phyloP scores from a whole-genome alignment of 2,113 vertebrate genomes.

The Agapornis roseicollis region DNA sequence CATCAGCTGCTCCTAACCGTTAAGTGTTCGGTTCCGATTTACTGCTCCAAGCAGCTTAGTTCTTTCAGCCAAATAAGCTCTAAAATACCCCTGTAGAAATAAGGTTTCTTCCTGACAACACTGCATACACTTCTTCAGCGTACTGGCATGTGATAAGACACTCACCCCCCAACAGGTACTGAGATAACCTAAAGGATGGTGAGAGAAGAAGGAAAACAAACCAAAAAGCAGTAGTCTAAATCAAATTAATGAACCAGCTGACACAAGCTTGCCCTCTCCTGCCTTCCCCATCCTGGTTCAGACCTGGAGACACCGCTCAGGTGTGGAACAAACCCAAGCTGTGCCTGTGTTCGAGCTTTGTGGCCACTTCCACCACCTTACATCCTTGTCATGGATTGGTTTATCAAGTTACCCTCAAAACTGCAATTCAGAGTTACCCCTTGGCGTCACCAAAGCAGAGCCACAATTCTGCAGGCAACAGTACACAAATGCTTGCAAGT shows the following conservation, averaged over 20 bases:
- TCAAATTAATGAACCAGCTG: not conserved
- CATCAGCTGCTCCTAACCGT: not conserved
- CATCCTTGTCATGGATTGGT: accelerated
- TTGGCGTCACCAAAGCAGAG: not conserved
- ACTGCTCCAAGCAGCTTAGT: not conserved
- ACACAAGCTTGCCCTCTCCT: not conserved
- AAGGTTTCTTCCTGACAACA: accelerated
- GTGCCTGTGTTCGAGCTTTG: not conserved
- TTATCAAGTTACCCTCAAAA: not conserved
- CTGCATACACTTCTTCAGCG: not conserved
- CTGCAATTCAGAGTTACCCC: not conserved
- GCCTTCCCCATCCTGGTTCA: no score
- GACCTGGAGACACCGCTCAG: not conserved
- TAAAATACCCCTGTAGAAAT: not conserved
- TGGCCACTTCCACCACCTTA: not conserved
- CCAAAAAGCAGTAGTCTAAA: not conserved
- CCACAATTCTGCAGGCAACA: not conserved
- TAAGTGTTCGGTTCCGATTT: accelerated
- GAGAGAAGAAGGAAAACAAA: not conserved
- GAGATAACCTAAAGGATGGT: not conserved
- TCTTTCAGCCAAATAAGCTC: not conserved
- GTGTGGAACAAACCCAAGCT: not conserved
- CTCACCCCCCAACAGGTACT: not conserved
- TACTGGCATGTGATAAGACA: not conserved
- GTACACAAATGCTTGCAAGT: not conserved